Conservation (phyloP, 2,113 vertebrate species). For the Cromileptes altivelis region DNA sequence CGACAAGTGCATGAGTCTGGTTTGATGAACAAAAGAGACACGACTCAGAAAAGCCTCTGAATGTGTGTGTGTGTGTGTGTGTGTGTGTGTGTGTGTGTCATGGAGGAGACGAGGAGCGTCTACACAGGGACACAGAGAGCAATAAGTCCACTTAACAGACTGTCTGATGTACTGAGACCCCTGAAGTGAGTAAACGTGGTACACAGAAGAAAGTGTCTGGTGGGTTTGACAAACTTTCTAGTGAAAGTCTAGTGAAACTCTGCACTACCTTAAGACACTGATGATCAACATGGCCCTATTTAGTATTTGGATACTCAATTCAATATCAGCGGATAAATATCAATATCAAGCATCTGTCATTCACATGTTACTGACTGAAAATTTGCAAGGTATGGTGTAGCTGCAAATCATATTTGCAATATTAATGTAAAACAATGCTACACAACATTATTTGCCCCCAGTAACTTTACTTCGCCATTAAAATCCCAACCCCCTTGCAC, state of each 20-base stretch:
- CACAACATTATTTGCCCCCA: not conserved
- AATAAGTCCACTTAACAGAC: conserved; percentile 35
- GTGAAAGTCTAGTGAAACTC: not conserved
- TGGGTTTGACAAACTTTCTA: not conserved
- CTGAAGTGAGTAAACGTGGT: not conserved
- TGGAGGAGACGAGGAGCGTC: not conserved
- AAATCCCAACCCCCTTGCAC: not conserved
- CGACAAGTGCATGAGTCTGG: conserved; percentile 35
- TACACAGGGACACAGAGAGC: conserved; percentile 8
- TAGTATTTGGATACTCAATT: no score
- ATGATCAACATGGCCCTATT: not conserved
- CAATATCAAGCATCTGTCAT: not conserved
- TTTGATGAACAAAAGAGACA: conserved; percentile 56
- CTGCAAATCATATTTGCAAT: not conserved
- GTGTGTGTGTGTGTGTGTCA: conserved; percentile 13
- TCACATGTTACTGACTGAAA: not conserved
- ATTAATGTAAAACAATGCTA: not conserved
- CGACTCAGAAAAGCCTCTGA: conserved; percentile 7
- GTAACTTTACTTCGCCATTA: not conserved
- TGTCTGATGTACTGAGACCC: conserved; percentile 27
- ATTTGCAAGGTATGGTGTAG: not conserved
- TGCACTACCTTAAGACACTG: not conserved
- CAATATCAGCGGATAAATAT: not conserved
- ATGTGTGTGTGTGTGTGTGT: not conserved
- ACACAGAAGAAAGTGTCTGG: not conserved